These are phyloP conservation scores for Herminia tarsipennalis DNA, from an alignment of 2,888 invertebrate genomes.

Conservation along the genomic window DNA sequence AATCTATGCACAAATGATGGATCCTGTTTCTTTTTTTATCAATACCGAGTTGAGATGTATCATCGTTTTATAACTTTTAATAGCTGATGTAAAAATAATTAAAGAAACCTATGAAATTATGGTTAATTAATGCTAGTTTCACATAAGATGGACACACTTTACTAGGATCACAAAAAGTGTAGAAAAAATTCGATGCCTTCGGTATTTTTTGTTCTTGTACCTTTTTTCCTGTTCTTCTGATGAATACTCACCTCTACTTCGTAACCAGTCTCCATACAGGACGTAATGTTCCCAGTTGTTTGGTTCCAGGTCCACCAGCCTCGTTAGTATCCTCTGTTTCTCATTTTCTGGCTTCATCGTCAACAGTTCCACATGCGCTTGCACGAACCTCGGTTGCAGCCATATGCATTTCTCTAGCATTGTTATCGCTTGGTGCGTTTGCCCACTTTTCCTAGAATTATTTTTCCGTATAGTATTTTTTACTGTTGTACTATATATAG, in stretches of 20 bases:
- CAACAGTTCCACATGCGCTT: conserved; percentile 89
- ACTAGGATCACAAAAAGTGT: too few species aligned
- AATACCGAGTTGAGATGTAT: too few species aligned
- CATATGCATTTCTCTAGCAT: conserved; percentile 89
- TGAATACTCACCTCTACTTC: conserved; percentile 84
- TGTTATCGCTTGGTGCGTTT: conserved; percentile 86
- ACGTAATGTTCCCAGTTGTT: conserved; percentile 89
- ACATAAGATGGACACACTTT: too few species aligned
- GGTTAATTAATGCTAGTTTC: too few species aligned
- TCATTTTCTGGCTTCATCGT: conserved; percentile 84
- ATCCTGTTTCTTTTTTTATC: too few species aligned
- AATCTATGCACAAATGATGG: too few species aligned
- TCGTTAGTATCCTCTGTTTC: conserved; percentile 85
- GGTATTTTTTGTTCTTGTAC: too few species aligned
- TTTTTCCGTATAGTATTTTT: not conserved
- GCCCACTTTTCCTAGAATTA: conserved; percentile 87
- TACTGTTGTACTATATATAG: not conserved
- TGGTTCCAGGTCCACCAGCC: conserved; percentile 88
- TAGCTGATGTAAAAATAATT: too few species aligned
- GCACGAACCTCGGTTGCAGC: conserved; percentile 88
- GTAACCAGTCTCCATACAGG: conserved; percentile 90
- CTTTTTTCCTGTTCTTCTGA: too few species aligned
- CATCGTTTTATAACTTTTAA: too few species aligned
- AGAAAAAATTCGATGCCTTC: too few species aligned
- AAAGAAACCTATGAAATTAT: too few species aligned